Percentiles rank a stretch among this genome's conserved stretches.
phyloP scores from a whole-genome alignment of 2,888 invertebrate genomes.

The Sussaba pulchella region DNA sequence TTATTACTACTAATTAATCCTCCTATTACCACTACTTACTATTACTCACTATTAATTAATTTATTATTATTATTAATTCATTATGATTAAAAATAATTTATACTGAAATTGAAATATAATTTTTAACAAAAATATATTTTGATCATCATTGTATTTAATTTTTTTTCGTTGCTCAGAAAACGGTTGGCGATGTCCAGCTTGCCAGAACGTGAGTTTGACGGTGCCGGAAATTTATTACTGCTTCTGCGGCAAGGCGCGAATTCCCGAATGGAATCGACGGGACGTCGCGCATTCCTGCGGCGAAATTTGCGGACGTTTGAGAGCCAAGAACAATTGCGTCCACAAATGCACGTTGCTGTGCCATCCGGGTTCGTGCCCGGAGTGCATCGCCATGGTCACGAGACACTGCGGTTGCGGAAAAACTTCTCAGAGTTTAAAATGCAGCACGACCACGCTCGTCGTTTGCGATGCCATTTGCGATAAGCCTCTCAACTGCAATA shows the following conservation, averaged over 20 bases:
- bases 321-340: constrained; percentile 80
- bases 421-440: constrained; percentile 89
- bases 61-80: too few relatives aligned
- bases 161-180: constrained; percentile 84
- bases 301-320: constrained; percentile 90
- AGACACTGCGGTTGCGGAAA: constrained; percentile 92
- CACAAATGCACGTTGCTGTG: constrained; percentile 85
- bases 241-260: constrained; percentile 93
- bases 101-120: too few relatives aligned
- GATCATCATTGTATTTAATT: too few relatives aligned
- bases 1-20: too few relatives aligned
- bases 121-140: too few relatives aligned
- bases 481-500: constrained; percentile 90
- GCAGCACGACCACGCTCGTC: constrained; percentile 89
- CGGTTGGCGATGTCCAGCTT: constrained; percentile 98
- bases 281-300: constrained; percentile 97
- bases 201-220: constrained; percentile 92
- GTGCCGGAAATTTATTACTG: constrained; percentile 94
- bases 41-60: too few relatives aligned
- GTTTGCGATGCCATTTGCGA: constrained; percentile 91
- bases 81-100: too few relatives aligned
- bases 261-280: constrained; percentile 91
- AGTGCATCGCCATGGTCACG: constrained; percentile 91
- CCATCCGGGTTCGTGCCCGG: constrained; percentile 98
- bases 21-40: too few relatives aligned